Percentiles rank a stretch among this genome's conserved stretches.
These are phyloP conservation scores for Eulemur mongoz DNA, from an alignment of 2,797 vertebrate species.

Conservation along the genomic window DNA sequence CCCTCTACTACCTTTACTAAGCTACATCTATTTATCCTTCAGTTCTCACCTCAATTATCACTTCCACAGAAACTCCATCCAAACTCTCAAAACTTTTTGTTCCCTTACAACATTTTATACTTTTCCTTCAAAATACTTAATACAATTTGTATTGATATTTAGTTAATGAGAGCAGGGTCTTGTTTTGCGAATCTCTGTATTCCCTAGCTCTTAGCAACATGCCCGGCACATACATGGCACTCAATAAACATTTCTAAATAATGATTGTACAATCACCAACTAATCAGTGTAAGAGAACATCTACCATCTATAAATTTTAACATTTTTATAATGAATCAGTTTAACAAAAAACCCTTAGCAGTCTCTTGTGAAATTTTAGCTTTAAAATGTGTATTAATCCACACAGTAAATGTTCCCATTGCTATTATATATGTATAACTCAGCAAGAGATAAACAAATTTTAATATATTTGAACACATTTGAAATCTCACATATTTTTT, in stretches of 20 bases:
- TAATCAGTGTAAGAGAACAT: not conserved
- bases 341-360: not conserved
- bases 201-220: not conserved
- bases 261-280: not conserved
- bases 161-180: not conserved
- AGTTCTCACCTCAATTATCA: not conserved
- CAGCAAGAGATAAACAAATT: not conserved
- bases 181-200: not conserved
- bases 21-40: not conserved
- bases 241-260: slow-evolving; percentile 4
- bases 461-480: not conserved
- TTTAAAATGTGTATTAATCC: not conserved
- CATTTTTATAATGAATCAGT: not conserved
- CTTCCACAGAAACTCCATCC: not conserved
- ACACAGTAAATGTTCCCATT: not conserved
- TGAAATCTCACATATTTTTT: not conserved
- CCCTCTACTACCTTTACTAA: not conserved
- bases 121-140: slow-evolving; percentile 28
- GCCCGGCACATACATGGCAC: not conserved
- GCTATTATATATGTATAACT: not conserved
- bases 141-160: not conserved
- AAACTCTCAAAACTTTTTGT: slow-evolving; percentile 3
- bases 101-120: not conserved
- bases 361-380: not conserved
- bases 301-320: slow-evolving; percentile 5